These are phyloP conservation scores for Rhizomys pruinosus DNA, from an alignment of 2,113 vertebrate species.

Conservation along the genomic window DNA sequence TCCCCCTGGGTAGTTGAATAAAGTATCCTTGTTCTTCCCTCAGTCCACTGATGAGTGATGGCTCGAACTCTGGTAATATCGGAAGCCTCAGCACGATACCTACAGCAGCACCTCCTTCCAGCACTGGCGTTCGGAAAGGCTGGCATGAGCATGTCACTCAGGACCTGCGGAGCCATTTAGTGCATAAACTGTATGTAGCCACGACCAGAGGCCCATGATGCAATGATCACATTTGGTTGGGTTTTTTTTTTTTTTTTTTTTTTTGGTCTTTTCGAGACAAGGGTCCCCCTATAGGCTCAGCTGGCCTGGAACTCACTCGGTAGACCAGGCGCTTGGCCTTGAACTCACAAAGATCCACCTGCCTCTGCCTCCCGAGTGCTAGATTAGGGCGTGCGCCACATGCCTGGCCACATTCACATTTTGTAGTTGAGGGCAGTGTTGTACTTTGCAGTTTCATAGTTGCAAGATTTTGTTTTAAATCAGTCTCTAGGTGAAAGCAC, in stretches of 20 bases:
- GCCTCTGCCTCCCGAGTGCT: too few relatives aligned
- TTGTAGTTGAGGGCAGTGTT: neutral
- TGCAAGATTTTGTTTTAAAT: neutral
- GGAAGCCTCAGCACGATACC: slow-evolving; percentile 93
- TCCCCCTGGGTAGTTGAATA: neutral
- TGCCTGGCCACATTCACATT: too few relatives aligned
- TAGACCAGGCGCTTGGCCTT: too few relatives aligned
- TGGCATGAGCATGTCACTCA: slow-evolving; percentile 99
- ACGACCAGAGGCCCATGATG: rapidly evolving
- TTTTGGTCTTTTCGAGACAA: too few relatives aligned
- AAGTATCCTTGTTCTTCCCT: slow-evolving; percentile 14
- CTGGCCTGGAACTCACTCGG: too few relatives aligned
- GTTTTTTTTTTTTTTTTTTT: too few relatives aligned
- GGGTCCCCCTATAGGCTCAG: too few relatives aligned
- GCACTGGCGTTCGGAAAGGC: slow-evolving; percentile 94
- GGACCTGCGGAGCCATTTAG: slow-evolving; percentile 97
- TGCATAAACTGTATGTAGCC: slow-evolving; percentile 96
- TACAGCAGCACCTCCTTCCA: slow-evolving; percentile 93
- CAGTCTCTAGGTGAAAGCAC: neutral
- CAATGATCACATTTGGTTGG: neutral
- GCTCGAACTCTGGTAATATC: slow-evolving; percentile 89
- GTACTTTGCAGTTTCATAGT: neutral
- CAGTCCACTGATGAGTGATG: slow-evolving; percentile 95
- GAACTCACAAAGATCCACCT: too few relatives aligned
- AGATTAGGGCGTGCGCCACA: too few relatives aligned